Evolutionary conservation across 2,113 vertebrate genomes (phyloP).

Genomic region (Podilymbus podiceps): DNA sequence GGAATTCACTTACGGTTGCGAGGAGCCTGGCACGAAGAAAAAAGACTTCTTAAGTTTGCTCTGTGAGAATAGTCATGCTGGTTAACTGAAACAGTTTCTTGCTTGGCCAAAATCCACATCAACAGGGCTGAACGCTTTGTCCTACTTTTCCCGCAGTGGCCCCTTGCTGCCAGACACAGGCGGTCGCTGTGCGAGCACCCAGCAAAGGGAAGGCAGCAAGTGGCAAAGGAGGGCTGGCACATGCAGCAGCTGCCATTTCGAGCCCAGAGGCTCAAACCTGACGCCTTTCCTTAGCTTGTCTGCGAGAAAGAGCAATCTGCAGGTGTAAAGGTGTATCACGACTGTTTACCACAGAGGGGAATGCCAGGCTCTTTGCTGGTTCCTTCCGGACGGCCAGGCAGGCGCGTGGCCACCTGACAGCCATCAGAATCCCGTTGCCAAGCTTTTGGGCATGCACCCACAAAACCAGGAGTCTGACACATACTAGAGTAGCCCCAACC

Average conservation of each 20-base stretch:
- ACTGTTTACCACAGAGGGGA: not conserved
- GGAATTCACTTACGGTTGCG: accelerated
- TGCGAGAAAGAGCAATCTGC: not conserved
- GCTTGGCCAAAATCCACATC: not conserved
- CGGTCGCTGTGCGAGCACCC: not conserved
- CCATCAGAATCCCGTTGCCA: accelerated
- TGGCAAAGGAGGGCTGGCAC: not conserved
- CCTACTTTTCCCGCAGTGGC: no score
- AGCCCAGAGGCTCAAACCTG: not conserved
- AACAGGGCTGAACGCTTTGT: not conserved
- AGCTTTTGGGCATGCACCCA: not conserved
- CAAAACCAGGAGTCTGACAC: not conserved
- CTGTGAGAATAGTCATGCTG: not conserved
- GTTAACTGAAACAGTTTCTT: not conserved
- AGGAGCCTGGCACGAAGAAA: not conserved
- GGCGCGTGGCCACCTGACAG: not conserved
- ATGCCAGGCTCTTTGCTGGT: not conserved
- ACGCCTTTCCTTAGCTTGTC: not conserved
- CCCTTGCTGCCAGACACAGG: not conserved
- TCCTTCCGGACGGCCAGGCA: no score
- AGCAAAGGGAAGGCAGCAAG: not conserved
- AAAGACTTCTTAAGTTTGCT: not conserved
- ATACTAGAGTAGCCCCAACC: not conserved
- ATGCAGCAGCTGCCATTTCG: accelerated
- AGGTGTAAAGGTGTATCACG: not conserved